Evolutionary conservation across 2,888 invertebrate genomes (phyloP).

Genomic region (Alitta virens): DNA sequence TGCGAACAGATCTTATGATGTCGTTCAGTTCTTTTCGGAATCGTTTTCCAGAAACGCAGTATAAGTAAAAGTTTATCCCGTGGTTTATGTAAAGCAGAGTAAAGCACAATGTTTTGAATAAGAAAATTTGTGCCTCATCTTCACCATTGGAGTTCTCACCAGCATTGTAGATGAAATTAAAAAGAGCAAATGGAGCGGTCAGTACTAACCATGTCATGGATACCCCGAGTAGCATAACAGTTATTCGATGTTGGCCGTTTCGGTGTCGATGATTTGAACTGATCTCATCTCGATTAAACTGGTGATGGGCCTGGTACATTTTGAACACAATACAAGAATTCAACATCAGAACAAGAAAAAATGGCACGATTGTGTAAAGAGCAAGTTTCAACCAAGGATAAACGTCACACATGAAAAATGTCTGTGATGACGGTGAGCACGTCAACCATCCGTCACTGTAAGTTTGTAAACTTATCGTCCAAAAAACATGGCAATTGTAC

Average conservation of each 20-base stretch:
- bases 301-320: background rate
- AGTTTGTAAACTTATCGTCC: constrained; percentile 11
- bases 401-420: constrained; percentile 33
- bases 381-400: constrained; percentile 42
- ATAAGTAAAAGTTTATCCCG: constrained; percentile 27
- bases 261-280: background rate
- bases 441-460: background rate
- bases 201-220: constrained; percentile 27
- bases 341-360: constrained; percentile 37
- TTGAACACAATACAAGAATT: constrained; percentile 37
- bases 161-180: background rate
- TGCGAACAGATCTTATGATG: background rate
- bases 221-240: constrained; percentile 24
- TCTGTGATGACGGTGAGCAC: constrained; percentile 32
- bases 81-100: constrained; percentile 27
- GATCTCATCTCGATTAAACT: background rate
- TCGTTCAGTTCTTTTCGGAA: constrained; percentile 18
- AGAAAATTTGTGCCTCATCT: background rate
- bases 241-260: constrained; percentile 22
- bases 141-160: too few species aligned
- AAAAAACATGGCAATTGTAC: constrained; percentile 21
- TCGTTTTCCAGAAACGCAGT: constrained; percentile 24
- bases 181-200: constrained; percentile 22
- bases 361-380: constrained; percentile 44
- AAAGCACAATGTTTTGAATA: constrained; percentile 23